Evolutionary conservation across 2,888 invertebrate genomes (phyloP).

Genomic region (Blastobasis adustella): DNA sequence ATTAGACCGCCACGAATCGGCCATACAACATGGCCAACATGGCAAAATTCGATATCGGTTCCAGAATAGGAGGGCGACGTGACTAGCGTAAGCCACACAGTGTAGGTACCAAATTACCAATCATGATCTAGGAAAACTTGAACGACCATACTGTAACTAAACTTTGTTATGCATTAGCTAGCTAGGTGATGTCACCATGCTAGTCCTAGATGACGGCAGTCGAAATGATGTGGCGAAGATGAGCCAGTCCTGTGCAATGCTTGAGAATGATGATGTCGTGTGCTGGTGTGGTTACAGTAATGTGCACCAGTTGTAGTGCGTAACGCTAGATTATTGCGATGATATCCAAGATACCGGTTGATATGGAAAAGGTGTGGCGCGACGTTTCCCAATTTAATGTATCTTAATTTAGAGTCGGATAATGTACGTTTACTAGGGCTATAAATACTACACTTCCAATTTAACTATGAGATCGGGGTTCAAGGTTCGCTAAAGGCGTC

Average conservation of each 20-base stretch:
- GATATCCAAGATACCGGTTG: no score
- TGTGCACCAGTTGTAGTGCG: slow-evolving; percentile 7
- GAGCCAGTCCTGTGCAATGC: slow-evolving; percentile 69
- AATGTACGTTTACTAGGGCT: slow-evolving; percentile 3
- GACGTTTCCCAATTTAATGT: background rate
- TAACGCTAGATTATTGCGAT: no score
- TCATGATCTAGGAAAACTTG: slow-evolving; percentile 32
- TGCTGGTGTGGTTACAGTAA: slow-evolving; percentile 50
- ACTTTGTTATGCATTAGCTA: slow-evolving; percentile 58
- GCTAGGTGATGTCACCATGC: slow-evolving; percentile 69
- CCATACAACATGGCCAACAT: slow-evolving; percentile 8
- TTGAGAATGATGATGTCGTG: slow-evolving; percentile 61
- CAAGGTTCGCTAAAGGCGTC: slow-evolving; percentile 25
- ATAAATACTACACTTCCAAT: slow-evolving; percentile 2
- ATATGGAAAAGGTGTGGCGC: background rate
- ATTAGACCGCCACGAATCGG: slow-evolving; percentile 1
- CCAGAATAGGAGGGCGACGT: slow-evolving; percentile 49
- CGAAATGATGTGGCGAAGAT: slow-evolving; percentile 53
- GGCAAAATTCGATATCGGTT: slow-evolving; percentile 48
- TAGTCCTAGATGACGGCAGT: slow-evolving; percentile 62
- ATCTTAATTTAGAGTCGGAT: slow-evolving; percentile 1
- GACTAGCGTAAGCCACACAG: slow-evolving; percentile 44
- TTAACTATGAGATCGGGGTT: slow-evolving; percentile 15
- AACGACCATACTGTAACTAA: slow-evolving; percentile 22
- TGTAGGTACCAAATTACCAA: slow-evolving; percentile 30